Percentiles rank a stretch among this genome's conserved stretches.
phyloP scores from a whole-genome alignment of 30 jellyfish, hydroid and myxozoan genomes.

The Chironex yamaguchii region DNA sequence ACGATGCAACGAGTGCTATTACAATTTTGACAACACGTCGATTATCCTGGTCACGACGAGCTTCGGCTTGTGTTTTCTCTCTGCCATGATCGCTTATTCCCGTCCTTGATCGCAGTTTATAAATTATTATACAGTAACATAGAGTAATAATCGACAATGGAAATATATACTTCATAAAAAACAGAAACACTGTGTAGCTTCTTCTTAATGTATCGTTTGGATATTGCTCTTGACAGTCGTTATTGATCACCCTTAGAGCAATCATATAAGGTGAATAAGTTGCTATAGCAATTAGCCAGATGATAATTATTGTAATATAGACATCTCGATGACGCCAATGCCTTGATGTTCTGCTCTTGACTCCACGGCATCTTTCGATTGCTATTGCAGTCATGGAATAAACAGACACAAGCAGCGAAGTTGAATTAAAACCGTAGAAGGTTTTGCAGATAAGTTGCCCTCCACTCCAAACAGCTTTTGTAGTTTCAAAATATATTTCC shows the following conservation, averaged over 20 bases:
- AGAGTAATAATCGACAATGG: constrained; percentile 62
- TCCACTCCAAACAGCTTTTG: constrained; percentile 66
- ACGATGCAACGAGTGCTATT: constrained; percentile 66
- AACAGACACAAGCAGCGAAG: constrained; percentile 69
- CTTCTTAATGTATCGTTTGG: constrained; percentile 59
- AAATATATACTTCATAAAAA: constrained; percentile 52
- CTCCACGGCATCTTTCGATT: constrained; percentile 82
- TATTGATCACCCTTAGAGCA: constrained; percentile 20
- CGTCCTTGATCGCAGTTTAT: constrained; percentile 67
- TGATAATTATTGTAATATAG: constrained; percentile 32
- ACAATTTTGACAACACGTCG: constrained; percentile 64
- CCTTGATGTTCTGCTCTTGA: constrained; percentile 3
- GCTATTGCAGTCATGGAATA: constrained; percentile 79
- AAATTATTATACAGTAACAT: constrained; percentile 60
- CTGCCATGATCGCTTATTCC: constrained; percentile 36
- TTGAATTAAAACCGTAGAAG: constrained; percentile 77
- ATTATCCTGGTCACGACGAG: constrained; percentile 60
- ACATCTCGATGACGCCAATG: not conserved
- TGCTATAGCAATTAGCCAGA: constrained; percentile 65
- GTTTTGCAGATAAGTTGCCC: constrained; percentile 69
- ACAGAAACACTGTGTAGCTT: constrained; percentile 56
- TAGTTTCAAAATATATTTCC: constrained; percentile 71
- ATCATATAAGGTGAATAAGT: constrained; percentile 74
- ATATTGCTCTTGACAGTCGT: constrained; percentile 52
- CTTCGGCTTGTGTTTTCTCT: constrained; percentile 39